phyloP scores from a whole-genome alignment of 2,888 invertebrate species.

The Brachypterus glaber region DNA sequence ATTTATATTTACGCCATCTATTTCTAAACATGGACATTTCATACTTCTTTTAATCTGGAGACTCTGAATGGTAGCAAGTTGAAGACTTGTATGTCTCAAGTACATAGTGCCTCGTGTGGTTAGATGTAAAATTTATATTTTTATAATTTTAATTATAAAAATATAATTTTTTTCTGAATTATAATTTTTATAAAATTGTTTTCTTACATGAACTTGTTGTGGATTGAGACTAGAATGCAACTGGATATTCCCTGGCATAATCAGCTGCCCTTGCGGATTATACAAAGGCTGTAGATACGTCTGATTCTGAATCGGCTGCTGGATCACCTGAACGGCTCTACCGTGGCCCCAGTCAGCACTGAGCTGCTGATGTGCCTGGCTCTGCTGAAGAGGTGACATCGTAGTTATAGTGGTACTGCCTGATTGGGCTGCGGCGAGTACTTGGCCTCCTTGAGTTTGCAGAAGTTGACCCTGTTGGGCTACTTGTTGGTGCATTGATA shows the following conservation, averaged over 20 bases:
- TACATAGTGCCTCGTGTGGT: no score
- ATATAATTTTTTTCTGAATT: no score
- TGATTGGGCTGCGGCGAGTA: slow-evolving; percentile 29
- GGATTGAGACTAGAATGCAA: slow-evolving; percentile 69
- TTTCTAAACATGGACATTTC: not conserved
- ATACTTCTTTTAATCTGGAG: no score
- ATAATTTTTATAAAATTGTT: not conserved
- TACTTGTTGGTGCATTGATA: slow-evolving; percentile 46
- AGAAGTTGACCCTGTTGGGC: slow-evolving; percentile 37
- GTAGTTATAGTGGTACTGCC: slow-evolving; percentile 58
- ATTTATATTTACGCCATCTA: no score
- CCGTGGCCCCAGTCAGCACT: slow-evolving; percentile 61
- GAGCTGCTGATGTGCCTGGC: slow-evolving; percentile 47
- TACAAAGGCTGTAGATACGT: slow-evolving; percentile 73
- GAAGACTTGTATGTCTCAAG: no score
- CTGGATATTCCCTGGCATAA: slow-evolving; percentile 73
- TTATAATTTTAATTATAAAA: no score
- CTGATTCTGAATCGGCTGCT: slow-evolving; percentile 66
- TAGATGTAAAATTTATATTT: no score
- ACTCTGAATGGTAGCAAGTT: no score
- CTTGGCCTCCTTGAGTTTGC: slow-evolving; percentile 40
- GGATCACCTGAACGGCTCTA: slow-evolving; percentile 68
- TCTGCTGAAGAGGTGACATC: slow-evolving; percentile 66
- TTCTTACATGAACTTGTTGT: slow-evolving; percentile 60
- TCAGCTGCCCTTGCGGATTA: slow-evolving; percentile 66